These are phyloP conservation scores for Dryobotodes eremita DNA, from an alignment of 2,888 invertebrate species.

Conservation along the genomic window DNA sequence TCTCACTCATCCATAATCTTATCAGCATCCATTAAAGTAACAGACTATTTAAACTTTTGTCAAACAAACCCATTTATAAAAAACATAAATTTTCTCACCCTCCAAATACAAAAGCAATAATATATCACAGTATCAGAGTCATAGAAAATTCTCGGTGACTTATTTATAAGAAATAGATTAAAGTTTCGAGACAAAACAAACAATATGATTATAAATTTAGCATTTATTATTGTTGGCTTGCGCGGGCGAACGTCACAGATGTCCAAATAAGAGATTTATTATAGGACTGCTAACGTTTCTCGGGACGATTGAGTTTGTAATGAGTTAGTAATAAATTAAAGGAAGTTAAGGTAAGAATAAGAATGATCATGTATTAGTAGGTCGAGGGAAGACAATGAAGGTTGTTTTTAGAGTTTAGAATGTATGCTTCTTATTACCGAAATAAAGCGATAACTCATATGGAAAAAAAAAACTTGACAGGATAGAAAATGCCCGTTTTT, in stretches of 20 bases:
- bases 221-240: conserved; percentile 65
- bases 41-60: not conserved
- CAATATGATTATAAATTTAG: conserved; percentile 60
- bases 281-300: conserved; percentile 43
- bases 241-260: conserved; percentile 48
- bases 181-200: conserved; percentile 58
- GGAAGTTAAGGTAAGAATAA: conserved; percentile 4
- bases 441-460: too few relatives aligned
- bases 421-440: not conserved
- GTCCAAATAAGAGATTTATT: conserved; percentile 59
- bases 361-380: conserved; percentile 4
- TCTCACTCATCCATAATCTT: too few relatives aligned
- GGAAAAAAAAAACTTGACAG: too few relatives aligned
- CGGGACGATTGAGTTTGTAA: conserved; percentile 19
- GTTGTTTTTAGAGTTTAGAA: not conserved
- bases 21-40: not conserved
- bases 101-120: conserved; percentile 2
- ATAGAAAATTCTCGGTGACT: conserved; percentile 15
- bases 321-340: conserved; percentile 8
- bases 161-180: conserved; percentile 49
- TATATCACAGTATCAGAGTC: not conserved
- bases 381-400: not conserved
- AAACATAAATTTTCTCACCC: not conserved
- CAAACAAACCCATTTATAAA: not conserved
- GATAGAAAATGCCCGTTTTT: too few relatives aligned